Evolutionary conservation across 2,797 vertebrate genomes (phyloP).

Genomic region (Otolemur crassicaudatus): DNA sequence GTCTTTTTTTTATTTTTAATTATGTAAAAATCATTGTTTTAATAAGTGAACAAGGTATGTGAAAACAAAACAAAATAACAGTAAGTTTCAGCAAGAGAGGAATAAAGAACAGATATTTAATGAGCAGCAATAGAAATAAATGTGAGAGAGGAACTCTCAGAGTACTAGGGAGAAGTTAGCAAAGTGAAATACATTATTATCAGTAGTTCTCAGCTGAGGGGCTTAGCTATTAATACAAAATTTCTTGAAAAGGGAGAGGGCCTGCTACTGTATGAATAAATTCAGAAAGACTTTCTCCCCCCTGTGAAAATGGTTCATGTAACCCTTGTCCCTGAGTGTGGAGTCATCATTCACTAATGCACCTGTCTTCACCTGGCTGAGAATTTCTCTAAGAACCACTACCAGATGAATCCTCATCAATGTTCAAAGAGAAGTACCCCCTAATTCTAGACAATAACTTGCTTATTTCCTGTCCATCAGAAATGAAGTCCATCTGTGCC

Average conservation of each 20-base stretch:
- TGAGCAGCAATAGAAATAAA: background rate
- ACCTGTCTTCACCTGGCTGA: background rate
- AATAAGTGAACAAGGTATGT: background rate
- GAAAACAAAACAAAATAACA: background rate
- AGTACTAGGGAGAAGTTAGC: background rate
- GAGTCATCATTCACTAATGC: background rate
- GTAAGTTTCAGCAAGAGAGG: background rate
- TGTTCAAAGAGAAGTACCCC: background rate
- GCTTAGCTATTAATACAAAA: background rate
- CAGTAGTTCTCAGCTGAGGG: background rate
- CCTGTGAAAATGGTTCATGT: background rate
- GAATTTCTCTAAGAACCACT: background rate
- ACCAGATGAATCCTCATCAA: background rate
- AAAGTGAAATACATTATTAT: background rate
- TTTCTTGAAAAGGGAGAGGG: background rate
- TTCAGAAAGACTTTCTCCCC: background rate
- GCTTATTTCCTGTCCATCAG: background rate
- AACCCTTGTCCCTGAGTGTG: background rate
- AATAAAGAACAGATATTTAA: background rate
- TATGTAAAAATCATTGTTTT: slow-evolving; percentile 13
- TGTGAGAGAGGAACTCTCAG: background rate
- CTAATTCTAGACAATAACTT: background rate
- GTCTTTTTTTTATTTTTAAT: background rate
- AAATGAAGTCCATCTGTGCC: background rate
- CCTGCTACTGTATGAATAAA: background rate